Percentiles rank a stretch among this genome's conserved stretches.
Conservation (phyloP, 1,140 invertebrate genomes). For the Tetranychus cinnabarinus region DNA sequence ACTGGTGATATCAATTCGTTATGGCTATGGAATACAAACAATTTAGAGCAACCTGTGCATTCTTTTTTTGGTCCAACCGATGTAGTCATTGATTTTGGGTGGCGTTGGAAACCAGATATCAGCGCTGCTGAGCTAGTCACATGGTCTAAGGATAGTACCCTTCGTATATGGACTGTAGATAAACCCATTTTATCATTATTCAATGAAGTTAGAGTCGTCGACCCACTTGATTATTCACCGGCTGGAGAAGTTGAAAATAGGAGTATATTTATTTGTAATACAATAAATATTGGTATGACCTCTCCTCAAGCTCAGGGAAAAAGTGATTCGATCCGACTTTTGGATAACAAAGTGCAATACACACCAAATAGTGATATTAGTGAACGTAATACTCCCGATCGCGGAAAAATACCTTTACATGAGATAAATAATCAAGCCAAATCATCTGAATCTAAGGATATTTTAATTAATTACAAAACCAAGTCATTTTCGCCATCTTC, state of each 20-base stretch:
- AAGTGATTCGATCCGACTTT: not conserved
- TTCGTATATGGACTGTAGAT: constrained; percentile 72
- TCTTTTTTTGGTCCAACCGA: constrained; percentile 77
- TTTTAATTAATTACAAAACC: not conserved
- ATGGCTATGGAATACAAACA: constrained; percentile 50
- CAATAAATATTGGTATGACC: not conserved
- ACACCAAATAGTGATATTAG: not conserved
- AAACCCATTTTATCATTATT: constrained; percentile 30
- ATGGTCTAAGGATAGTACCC: constrained; percentile 78
- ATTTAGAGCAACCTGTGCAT: constrained; percentile 41
- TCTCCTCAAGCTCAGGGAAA: not conserved
- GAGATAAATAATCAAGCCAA: not conserved
- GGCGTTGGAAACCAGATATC: constrained; percentile 34
- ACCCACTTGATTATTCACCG: not conserved
- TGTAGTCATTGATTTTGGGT: constrained; percentile 81
- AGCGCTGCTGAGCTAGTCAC: constrained; percentile 47
- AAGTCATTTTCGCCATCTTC: constrained; percentile 1
- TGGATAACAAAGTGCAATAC: not conserved
- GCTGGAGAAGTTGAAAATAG: not conserved
- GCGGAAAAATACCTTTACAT: not conserved
- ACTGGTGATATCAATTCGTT: constrained; percentile 24
- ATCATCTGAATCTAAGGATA: not conserved
- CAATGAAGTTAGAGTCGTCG: not conserved
- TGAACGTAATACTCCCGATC: not conserved
- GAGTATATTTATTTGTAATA: not conserved